Base-by-base conservation (phyloP, 2,888 invertebrate genomes). In the Volucella inanis region DNA sequence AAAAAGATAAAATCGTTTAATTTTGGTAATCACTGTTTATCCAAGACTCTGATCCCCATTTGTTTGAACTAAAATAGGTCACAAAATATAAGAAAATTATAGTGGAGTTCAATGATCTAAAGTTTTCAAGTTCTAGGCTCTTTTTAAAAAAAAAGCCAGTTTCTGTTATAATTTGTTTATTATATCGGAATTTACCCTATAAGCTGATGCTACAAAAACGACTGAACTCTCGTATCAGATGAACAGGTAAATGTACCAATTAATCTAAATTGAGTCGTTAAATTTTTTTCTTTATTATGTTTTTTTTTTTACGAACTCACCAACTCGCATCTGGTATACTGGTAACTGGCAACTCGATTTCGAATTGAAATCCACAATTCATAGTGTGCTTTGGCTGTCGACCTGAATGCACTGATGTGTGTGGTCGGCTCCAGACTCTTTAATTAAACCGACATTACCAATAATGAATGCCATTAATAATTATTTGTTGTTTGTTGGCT, bases 251-350 rank as follows among this genome's bases (percentile, higher is more conserved):
- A 78, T 70, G 70, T 61, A 65, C 65, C 55, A 85, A 85, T 85
- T 77, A 85, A 81, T 81, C 67, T 81, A 62, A 85, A 85, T 81
- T 81, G 85, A 81, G 76, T 85, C 85, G 77, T 85, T 85, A 85
- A 85, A 59, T 1, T 31, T 31, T 31, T 31, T 31, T 31, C 0
- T 6, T 31, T 31, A 4, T 31, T 31, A 4, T 31, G 31, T 31
- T 31, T 4, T 31, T 22, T 61, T 72, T 83, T 74, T 74, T 47
- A 74, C 65, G 68, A 83, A 68, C 47, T 22, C 59, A 12, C 52
- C 61, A 31, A 31, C 31, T 31, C 31, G 31, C 6, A 31, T 6
- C 31, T 22, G 22, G 22, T 22, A 4, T 22, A 4, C 22, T 31
- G 31, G 31, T 31, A 31, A 31, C 31, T 31, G 31, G 31, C 70